These are phyloP conservation scores for Chaenodraco wilsoni DNA, from an alignment of 2,797 vertebrate species.

Conservation along the genomic window DNA sequence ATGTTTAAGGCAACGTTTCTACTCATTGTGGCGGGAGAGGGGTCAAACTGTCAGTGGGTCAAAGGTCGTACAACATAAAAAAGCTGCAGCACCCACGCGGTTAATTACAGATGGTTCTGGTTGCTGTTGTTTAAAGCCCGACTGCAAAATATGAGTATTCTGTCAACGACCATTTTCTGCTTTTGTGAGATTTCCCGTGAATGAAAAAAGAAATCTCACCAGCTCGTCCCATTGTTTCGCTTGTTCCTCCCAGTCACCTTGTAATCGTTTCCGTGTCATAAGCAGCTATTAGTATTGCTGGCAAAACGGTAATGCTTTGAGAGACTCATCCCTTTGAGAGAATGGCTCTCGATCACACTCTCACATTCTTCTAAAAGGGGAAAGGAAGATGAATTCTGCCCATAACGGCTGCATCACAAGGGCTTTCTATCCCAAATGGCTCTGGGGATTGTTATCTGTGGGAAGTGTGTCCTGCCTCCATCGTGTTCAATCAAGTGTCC, in stretches of 20 bases:
- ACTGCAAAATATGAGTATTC: slow-evolving; percentile 26
- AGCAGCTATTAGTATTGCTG: slow-evolving; percentile 77
- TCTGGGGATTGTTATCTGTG: slow-evolving; percentile 99
- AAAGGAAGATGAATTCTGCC: slow-evolving; percentile 99
- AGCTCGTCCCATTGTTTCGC: slow-evolving; percentile 66
- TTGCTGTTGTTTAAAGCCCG: slow-evolving; percentile 33
- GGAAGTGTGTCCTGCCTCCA: slow-evolving; percentile 96
- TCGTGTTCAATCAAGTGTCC: slow-evolving; percentile 99
- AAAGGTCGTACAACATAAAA: slow-evolving; percentile 62
- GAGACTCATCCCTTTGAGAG: slow-evolving; percentile 77
- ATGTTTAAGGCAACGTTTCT: slow-evolving; percentile 68
- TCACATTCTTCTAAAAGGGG: slow-evolving; percentile 95
- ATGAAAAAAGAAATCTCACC: slow-evolving; percentile 63
- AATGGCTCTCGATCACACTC: slow-evolving; percentile 84
- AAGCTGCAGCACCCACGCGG: slow-evolving; percentile 36
- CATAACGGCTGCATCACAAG: slow-evolving; percentile 99
- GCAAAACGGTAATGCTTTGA: slow-evolving; percentile 80
- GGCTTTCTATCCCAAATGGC: slow-evolving; percentile 99
- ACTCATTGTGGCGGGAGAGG: slow-evolving; percentile 57
- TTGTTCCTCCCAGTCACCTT: slow-evolving; percentile 80
- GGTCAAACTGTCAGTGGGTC: slow-evolving; percentile 75
- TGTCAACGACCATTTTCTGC: slow-evolving; percentile 25
- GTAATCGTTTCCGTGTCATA: slow-evolving; percentile 82
- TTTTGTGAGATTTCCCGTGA: slow-evolving; percentile 14
- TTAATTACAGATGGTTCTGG: slow-evolving; percentile 54